A percentile compares a stretch with the other conserved stretches of the same genome.
Evolutionary conservation across 1,140 invertebrate species (phyloP).

Genomic region (Anoplophora glabripennis): DNA sequence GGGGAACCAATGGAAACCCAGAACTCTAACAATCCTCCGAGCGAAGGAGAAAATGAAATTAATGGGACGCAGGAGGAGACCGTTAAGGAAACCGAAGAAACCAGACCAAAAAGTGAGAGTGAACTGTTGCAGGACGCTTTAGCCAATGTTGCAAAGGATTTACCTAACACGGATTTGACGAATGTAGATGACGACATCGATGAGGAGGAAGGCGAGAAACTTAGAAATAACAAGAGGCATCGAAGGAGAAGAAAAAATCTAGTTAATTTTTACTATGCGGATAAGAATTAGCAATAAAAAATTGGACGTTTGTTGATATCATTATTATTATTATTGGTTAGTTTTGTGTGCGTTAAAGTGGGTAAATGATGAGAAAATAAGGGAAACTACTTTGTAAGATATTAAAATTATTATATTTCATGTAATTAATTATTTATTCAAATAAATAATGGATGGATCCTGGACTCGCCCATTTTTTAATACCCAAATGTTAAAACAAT

Average conservation of each 20-base stretch:
- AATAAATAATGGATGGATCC: background rate
- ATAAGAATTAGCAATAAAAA: conserved; percentile 1
- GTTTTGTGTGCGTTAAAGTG: background rate
- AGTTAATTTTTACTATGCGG: background rate
- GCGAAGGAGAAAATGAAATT: background rate
- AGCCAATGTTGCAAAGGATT: background rate
- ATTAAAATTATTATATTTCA: conserved; percentile 1
- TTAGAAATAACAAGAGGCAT: conserved; percentile 18
- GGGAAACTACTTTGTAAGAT: conserved; percentile 3
- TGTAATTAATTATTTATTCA: conserved; percentile 5
- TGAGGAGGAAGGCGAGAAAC: conserved; percentile 12
- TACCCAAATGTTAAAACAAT: too few species aligned
- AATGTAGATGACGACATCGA: conserved; percentile 19
- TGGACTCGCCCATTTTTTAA: too few species aligned
- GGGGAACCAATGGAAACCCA: conserved; percentile 35
- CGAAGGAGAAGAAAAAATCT: conserved; percentile 18
- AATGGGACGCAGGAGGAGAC: too few species aligned
- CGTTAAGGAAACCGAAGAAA: background rate
- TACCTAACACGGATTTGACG: background rate
- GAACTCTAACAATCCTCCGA: background rate
- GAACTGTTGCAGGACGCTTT: background rate
- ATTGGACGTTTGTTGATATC: conserved; percentile 1
- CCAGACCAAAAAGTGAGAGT: background rate
- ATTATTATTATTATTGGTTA: background rate
- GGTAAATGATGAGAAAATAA: background rate